phyloP scores from a whole-genome alignment of 2,888 invertebrate species.

The Dendrolimus pini region DNA sequence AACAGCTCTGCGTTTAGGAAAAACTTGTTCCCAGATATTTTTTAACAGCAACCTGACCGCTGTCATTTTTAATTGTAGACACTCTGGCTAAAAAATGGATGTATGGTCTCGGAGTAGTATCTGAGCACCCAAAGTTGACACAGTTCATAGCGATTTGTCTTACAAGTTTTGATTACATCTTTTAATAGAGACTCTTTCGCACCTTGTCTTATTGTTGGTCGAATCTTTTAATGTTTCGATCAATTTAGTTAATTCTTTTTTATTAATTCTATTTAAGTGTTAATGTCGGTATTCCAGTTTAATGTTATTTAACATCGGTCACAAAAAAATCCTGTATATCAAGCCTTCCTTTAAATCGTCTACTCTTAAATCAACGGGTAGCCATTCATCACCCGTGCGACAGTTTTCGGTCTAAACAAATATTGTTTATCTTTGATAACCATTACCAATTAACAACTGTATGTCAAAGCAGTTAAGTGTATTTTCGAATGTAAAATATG shows the following conservation, averaged over 20 bases:
- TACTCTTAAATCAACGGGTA: constrained; percentile 60
- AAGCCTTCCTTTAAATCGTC: constrained; percentile 44
- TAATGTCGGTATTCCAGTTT: constrained; percentile 47
- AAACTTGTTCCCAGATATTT: constrained; percentile 44
- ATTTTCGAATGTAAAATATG: constrained; percentile 16
- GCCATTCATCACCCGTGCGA: constrained; percentile 61
- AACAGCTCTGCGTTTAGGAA: constrained; percentile 36
- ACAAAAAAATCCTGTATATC: constrained; percentile 45
- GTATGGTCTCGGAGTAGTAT: constrained; percentile 48
- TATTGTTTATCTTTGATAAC: constrained; percentile 23
- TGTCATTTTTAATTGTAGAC: constrained; percentile 63
- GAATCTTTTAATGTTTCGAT: constrained; percentile 15
- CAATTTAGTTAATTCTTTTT: constrained; percentile 3
- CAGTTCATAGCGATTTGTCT: constrained; percentile 65
- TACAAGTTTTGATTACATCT: constrained; percentile 61
- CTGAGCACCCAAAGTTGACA: constrained; percentile 63
- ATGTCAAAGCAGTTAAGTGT: constrained; percentile 14
- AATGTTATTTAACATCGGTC: constrained; percentile 43
- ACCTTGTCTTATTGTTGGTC: constrained; percentile 43
- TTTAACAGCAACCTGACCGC: constrained; percentile 64
- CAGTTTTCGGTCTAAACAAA: constrained; percentile 44
- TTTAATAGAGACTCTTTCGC: constrained; percentile 56
- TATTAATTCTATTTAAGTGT: constrained; percentile 19
- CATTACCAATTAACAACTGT: constrained; percentile 32
- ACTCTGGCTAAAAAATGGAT: constrained; percentile 57